These are phyloP conservation scores for Boloria euphrosyne DNA, from an alignment of 2,888 invertebrate genomes.

Conservation along the genomic window DNA sequence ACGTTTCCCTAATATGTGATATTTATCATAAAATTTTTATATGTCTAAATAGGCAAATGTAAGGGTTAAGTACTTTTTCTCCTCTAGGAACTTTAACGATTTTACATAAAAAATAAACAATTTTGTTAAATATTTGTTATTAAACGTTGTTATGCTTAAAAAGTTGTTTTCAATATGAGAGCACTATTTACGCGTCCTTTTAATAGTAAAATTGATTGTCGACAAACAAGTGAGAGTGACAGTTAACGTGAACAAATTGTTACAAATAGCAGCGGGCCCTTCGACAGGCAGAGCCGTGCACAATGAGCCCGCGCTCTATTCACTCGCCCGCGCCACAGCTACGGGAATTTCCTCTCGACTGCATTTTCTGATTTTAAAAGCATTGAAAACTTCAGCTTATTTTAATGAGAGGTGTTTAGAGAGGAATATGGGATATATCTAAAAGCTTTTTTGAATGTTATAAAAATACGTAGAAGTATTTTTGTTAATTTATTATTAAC, in stretches of 20 bases:
- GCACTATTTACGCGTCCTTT: background rate
- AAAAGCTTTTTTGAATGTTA: slow-evolving; percentile 7
- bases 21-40: no score
- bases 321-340: slow-evolving; percentile 31
- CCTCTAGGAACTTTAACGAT: no score
- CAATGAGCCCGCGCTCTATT: slow-evolving; percentile 37
- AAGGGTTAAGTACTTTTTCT: no score
- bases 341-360: slow-evolving; percentile 35
- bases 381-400: slow-evolving; percentile 38
- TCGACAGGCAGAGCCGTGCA: slow-evolving; percentile 37
- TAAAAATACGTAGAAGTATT: no score
- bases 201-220: slow-evolving; percentile 23
- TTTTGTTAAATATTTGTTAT: no score
- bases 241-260: slow-evolving; percentile 55
- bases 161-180: background rate
- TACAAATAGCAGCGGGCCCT: slow-evolving; percentile 52
- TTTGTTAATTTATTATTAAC: no score
- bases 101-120: no score
- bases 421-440: slow-evolving; percentile 19
- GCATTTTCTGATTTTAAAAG: slow-evolving; percentile 37
- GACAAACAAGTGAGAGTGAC: slow-evolving; percentile 25
- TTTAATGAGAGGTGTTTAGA: slow-evolving; percentile 31
- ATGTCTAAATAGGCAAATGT: no score
- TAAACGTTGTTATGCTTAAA: background rate
- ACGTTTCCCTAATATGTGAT: no score